Conservation (phyloP, 2,113 vertebrate species). For the cattle (Bos taurus) region DNA sequence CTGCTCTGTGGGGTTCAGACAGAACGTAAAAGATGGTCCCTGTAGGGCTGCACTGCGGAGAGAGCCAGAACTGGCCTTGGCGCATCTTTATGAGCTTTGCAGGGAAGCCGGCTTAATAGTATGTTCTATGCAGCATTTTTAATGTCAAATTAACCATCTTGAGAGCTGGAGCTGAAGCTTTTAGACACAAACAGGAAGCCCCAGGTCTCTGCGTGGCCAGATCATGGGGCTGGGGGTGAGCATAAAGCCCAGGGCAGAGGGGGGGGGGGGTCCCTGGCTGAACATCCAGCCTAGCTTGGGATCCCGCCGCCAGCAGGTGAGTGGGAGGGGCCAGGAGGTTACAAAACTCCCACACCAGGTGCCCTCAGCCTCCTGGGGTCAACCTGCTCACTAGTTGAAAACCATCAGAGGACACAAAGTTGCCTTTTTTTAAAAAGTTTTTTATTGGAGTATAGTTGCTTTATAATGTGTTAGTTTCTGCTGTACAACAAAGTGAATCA, state of each 20-base stretch:
- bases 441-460: not conserved
- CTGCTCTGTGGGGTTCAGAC: not conserved
- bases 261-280: fast-evolving
- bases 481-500: not conserved
- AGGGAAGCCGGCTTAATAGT: not conserved
- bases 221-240: not conserved
- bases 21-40: not conserved
- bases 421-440: not conserved
- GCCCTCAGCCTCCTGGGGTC: fast-evolving
- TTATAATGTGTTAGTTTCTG: not conserved
- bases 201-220: not conserved
- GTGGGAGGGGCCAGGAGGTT: not conserved
- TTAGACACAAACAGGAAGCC: not conserved
- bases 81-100: not conserved
- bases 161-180: not conserved
- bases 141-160: conserved; percentile 27
- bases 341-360: not conserved
- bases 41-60: not conserved
- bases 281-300: not conserved
- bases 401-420: not conserved
- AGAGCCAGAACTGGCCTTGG: not conserved
- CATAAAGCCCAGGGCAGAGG: fast-evolving
- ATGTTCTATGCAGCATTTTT: conserved; percentile 46
- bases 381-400: not conserved
- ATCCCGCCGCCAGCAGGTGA: not conserved